Percentiles rank a stretch among this genome's conserved stretches.
Conservation (phyloP, 2,888 invertebrate species). For the Ceraclea dissimilis region DNA sequence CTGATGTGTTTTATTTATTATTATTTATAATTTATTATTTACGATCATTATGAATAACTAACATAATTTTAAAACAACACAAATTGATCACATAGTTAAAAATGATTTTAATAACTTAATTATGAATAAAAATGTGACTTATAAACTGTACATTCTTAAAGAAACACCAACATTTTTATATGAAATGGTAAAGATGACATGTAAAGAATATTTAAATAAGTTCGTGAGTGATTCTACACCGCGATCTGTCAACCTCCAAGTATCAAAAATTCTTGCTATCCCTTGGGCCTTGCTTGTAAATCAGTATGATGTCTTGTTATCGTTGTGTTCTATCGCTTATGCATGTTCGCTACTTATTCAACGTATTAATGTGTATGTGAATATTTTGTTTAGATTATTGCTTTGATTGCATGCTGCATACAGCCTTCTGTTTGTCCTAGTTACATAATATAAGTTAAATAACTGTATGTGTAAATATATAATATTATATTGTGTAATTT, state of each 20-base stretch:
- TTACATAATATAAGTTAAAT: too few species aligned
- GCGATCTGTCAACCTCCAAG: conserved; percentile 26
- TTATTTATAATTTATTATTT: conserved; percentile 13
- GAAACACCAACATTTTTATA: conserved; percentile 20
- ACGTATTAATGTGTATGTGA: not conserved
- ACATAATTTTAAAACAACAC: not conserved
- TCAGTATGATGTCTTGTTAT: conserved; percentile 11
- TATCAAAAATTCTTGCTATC: conserved; percentile 25
- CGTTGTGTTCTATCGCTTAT: conserved; percentile 5
- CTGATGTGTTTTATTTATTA: conserved; percentile 10
- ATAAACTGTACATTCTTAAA: conserved; percentile 18
- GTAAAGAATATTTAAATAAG: conserved; percentile 13
- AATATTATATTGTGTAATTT: not conserved
- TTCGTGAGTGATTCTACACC: conserved; percentile 21
- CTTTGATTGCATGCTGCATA: conserved; percentile 15
- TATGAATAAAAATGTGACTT: conserved; percentile 22
- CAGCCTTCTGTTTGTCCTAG: too few species aligned
- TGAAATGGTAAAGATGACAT: conserved; percentile 25
- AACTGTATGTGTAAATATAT: not conserved
- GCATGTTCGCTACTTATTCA: not conserved
- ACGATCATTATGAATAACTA: conserved; percentile 4
- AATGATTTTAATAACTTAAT: conserved; percentile 15
- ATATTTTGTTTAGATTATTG: conserved; percentile 6
- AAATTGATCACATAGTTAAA: not conserved
- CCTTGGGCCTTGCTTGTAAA: conserved; percentile 20